Percentiles rank a stretch among this genome's conserved stretches.
phyloP scores from a whole-genome alignment of 2,888 invertebrate species.

The Heliothis peltigera region DNA sequence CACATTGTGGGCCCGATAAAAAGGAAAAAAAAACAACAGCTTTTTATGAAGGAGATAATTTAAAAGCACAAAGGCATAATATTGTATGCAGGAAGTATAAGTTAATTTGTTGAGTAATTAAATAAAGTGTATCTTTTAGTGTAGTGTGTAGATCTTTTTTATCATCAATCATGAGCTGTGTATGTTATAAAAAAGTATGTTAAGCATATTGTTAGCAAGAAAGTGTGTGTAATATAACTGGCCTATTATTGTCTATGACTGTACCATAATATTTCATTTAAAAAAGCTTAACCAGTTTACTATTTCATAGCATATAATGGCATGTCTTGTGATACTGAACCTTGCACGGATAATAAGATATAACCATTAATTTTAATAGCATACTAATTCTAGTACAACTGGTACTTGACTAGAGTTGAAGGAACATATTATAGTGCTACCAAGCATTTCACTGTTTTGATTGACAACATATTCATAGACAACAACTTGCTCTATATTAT shows the following conservation, averaged over 20 bases:
- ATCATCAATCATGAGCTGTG: too few species aligned
- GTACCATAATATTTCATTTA: neutral
- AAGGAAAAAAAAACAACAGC: neutral
- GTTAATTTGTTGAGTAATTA: neutral
- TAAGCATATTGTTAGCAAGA: too few species aligned
- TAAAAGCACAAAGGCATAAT: neutral
- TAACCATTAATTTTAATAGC: constrained; percentile 12
- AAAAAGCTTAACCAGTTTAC: constrained; percentile 4
- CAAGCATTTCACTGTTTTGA: neutral
- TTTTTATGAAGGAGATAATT: neutral
- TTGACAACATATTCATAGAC: neutral
- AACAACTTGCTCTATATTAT: neutral
- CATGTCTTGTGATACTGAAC: constrained; percentile 35
- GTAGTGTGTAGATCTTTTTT: too few species aligned
- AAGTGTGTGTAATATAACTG: constrained; percentile 15
- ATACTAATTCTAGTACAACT: neutral
- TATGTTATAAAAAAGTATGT: too few species aligned
- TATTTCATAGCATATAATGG: constrained; percentile 5
- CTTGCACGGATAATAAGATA: constrained; percentile 20
- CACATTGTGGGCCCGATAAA: neutral
- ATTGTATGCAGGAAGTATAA: neutral
- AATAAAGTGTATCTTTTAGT: too few species aligned
- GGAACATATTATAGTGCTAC: too few species aligned
- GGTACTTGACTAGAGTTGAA: neutral
- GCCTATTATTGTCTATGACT: constrained; percentile 35